Conservation (phyloP, 1,140 invertebrate species). For the Lasioglossum albipes region DNA sequence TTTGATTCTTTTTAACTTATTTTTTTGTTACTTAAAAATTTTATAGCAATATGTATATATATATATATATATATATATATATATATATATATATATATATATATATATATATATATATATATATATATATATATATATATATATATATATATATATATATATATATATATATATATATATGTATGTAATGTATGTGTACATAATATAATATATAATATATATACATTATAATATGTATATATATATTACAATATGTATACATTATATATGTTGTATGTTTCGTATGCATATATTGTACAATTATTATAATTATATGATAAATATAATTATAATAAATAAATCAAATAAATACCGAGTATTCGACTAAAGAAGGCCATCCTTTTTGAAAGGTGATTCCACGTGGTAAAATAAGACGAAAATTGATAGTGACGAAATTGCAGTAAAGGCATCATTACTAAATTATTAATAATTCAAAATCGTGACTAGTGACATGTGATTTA, state of each 20-base stretch:
- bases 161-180: slow-evolving; percentile 13
- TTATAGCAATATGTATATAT: slow-evolving; percentile 44
- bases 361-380: too few species aligned
- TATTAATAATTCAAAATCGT: too few species aligned
- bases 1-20: slow-evolving; percentile 55
- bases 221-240: slow-evolving; percentile 9
- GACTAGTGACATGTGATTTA: too few species aligned
- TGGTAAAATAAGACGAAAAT: too few species aligned
- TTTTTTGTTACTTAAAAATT: slow-evolving; percentile 54
- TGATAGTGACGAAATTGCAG: too few species aligned
- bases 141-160: not conserved
- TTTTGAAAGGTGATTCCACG: too few species aligned
- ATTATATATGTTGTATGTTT: slow-evolving; percentile 14
- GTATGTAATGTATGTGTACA: not conserved
- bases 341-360: too few species aligned
- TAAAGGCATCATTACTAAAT: too few species aligned
- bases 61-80: not conserved
- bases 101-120: slow-evolving; percentile 2
- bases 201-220: not conserved
- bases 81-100: not conserved
- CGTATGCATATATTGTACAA: slow-evolving; percentile 38
- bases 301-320: too few species aligned
- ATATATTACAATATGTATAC: not conserved
- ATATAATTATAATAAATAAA: too few species aligned
- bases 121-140: not conserved